Conservation (phyloP, 2,888 invertebrate species). For the Torymus aiolomorphi region DNA sequence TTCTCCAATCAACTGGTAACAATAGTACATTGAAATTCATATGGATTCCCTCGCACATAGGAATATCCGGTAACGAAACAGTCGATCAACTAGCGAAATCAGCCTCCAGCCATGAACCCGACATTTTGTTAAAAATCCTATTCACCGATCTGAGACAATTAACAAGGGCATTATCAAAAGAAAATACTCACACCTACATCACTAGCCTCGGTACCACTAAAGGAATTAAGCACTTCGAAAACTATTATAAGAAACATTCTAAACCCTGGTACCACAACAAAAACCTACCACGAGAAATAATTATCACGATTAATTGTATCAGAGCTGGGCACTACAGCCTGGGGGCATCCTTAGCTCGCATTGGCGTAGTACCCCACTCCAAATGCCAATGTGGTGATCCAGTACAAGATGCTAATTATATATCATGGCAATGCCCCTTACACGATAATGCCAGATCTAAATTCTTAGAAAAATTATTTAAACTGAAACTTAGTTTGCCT, state of each 20-base stretch:
- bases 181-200: not conserved
- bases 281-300: not conserved
- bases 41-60: constrained; percentile 13
- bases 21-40: constrained; percentile 1
- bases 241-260: not conserved
- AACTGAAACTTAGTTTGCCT: too few relatives aligned
- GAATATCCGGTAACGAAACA: constrained; percentile 2
- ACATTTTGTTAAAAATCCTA: not conserved
- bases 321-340: constrained; percentile 11
- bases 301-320: not conserved
- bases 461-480: too few relatives aligned
- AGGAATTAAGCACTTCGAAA: too few relatives aligned
- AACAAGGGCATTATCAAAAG: not conserved
- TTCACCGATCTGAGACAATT: constrained; percentile 27
- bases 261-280: constrained; percentile 7
- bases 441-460: too few relatives aligned
- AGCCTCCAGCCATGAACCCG: not conserved
- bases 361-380: too few relatives aligned
- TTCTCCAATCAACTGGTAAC: not conserved
- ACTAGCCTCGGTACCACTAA: not conserved
- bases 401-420: too few relatives aligned
- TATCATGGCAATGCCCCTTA: too few relatives aligned
- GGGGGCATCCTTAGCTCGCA: not conserved
- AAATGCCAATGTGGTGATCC: too few relatives aligned
- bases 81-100: not conserved